Evolutionary conservation across 2,888 invertebrate genomes (phyloP).

Genomic region (Xestoiulus laeticollis): DNA sequence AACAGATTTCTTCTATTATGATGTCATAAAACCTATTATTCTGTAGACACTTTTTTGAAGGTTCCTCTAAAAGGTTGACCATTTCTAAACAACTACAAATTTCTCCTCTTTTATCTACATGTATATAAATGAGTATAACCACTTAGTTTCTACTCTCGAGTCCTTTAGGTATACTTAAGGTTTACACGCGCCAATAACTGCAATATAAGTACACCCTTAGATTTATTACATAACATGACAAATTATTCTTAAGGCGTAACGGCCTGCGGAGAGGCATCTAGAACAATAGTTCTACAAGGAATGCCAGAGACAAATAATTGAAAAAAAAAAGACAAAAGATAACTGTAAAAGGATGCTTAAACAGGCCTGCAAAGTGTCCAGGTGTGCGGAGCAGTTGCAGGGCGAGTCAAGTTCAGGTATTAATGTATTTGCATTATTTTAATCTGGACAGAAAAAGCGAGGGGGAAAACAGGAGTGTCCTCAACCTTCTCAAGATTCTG

Average conservation of each 20-base stretch:
- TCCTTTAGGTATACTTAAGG: too few species aligned
- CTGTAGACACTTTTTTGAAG: too few species aligned
- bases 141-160: too few species aligned
- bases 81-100: too few species aligned
- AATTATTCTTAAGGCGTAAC: neutral
- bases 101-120: too few species aligned
- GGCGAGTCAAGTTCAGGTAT: constrained; percentile 29
- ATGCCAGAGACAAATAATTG: neutral
- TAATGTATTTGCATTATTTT: constrained; percentile 2
- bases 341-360: neutral
- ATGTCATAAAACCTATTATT: too few species aligned
- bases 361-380: neutral
- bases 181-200: too few species aligned
- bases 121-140: too few species aligned
- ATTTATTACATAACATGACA: neutral
- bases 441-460: neutral
- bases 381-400: neutral
- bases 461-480: constrained; percentile 35
- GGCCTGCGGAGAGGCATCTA: neutral
- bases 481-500: constrained; percentile 18
- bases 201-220: too few species aligned
- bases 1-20: too few species aligned
- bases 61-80: too few species aligned
- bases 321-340: neutral
- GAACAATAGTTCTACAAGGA: neutral